Evolutionary conservation across 1,140 invertebrate species (phyloP).

Genomic region (Ptiloglossa arizonensis): DNA sequence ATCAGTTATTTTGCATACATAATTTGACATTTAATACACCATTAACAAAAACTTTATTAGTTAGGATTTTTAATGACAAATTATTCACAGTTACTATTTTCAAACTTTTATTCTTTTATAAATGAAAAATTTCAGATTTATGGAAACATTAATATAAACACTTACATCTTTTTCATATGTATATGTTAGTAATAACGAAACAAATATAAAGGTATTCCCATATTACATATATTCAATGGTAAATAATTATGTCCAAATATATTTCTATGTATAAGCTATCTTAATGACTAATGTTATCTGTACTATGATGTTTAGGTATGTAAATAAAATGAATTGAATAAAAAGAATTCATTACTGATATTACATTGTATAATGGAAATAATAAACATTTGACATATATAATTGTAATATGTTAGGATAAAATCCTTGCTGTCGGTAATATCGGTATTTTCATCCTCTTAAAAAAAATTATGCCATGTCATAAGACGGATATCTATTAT

Average conservation of each 20-base stretch:
- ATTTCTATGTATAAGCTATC: neutral
- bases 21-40: neutral
- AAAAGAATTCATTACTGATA: neutral
- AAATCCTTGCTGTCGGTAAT: slow-evolving; percentile 12
- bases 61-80: neutral
- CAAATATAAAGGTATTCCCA: too few species aligned
- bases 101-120: neutral
- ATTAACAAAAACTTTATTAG: neutral
- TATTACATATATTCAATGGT: too few species aligned
- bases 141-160: neutral
- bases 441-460: slow-evolving; percentile 1
- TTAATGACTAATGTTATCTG: neutral
- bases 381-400: neutral
- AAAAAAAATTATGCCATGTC: slow-evolving; percentile 18
- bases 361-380: neutral
- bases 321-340: neutral
- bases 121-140: neutral
- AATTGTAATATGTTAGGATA: neutral
- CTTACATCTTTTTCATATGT: neutral
- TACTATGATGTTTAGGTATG: neutral
- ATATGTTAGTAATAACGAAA: too few species aligned
- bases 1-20: neutral
- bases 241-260: neutral
- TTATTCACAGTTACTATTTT: too few species aligned
- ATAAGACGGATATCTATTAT: slow-evolving; percentile 9